Evolutionary conservation across 1,140 invertebrate genomes (phyloP).

Genomic region (Drosophila ambigua): DNA sequence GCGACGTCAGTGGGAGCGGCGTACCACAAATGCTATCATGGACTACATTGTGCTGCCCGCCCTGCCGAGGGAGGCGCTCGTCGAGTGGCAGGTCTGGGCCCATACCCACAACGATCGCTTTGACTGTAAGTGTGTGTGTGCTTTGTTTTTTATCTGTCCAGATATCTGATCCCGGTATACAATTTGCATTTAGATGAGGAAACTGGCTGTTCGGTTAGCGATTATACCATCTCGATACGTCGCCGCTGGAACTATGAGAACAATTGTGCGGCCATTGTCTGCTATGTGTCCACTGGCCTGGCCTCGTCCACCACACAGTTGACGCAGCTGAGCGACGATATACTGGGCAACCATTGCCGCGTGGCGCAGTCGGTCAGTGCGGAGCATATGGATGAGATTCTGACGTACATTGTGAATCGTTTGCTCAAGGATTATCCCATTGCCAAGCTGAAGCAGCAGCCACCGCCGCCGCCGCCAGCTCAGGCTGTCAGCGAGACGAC

Average conservation of each 20-base stretch:
- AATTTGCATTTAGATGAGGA: conserved; percentile 89
- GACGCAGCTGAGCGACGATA: conserved; percentile 85
- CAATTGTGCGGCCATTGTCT: conserved; percentile 92
- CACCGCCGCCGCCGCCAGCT: conserved; percentile 9
- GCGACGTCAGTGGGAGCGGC: conserved; percentile 91
- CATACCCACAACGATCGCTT: conserved; percentile 93
- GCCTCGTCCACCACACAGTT: conserved; percentile 88
- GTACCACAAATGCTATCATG: conserved; percentile 93
- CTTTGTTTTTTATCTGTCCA: background rate
- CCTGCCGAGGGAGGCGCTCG: conserved; percentile 91
- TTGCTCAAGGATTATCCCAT: conserved; percentile 87
- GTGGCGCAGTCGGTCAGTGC: conserved; percentile 85
- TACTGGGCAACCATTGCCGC: conserved; percentile 85
- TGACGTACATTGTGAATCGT: conserved; percentile 90
- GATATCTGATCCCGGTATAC: background rate
- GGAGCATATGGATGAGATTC: conserved; percentile 87
- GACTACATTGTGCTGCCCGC: conserved; percentile 93
- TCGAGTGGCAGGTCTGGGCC: conserved; percentile 97
- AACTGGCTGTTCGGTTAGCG: conserved; percentile 91
- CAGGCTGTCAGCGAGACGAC: conserved; percentile 6
- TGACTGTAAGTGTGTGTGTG: conserved; percentile 88
- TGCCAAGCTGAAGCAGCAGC: conserved; percentile 46
- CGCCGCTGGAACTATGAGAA: conserved; percentile 95
- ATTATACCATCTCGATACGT: conserved; percentile 91
- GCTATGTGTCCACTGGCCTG: conserved; percentile 89